Conservation (phyloP, 1,140 invertebrate genomes). For the Heliconius hewitsoni region DNA sequence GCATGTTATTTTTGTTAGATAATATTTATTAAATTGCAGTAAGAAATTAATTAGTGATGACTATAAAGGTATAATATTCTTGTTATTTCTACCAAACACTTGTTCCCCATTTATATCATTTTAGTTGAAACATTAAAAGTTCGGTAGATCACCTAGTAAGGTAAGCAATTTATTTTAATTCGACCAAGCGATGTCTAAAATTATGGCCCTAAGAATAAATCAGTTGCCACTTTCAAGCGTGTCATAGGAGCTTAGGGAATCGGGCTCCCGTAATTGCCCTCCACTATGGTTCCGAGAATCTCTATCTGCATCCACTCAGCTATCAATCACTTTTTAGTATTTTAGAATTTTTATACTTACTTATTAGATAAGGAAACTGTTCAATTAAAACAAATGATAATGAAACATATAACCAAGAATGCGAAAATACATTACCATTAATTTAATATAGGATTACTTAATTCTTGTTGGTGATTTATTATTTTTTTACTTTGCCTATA, state of each 20-base stretch:
- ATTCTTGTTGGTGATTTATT: too few relatives aligned
- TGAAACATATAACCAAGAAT: background rate
- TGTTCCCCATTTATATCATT: background rate
- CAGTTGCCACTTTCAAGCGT: conserved; percentile 41
- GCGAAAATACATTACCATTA: background rate
- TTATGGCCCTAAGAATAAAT: conserved; percentile 64
- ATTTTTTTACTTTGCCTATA: too few relatives aligned
- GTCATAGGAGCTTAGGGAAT: conserved; percentile 7
- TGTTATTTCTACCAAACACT: background rate
- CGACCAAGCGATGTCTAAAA: conserved; percentile 56
- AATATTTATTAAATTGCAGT: too few relatives aligned
- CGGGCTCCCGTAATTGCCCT: conserved; percentile 9
- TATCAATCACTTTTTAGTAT: conserved; percentile 1
- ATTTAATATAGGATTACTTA: too few relatives aligned
- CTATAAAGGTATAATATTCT: background rate
- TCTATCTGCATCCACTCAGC: background rate
- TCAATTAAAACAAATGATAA: background rate
- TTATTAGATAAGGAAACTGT: background rate
- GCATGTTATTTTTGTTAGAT: too few relatives aligned
- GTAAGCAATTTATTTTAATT: conserved; percentile 63
- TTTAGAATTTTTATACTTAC: background rate
- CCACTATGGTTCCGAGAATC: background rate
- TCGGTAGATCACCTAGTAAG: background rate
- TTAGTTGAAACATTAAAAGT: background rate
- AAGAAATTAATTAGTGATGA: too few relatives aligned